Conservation (phyloP, 2,797 vertebrate genomes). For the Sebastes reedi region DNA sequence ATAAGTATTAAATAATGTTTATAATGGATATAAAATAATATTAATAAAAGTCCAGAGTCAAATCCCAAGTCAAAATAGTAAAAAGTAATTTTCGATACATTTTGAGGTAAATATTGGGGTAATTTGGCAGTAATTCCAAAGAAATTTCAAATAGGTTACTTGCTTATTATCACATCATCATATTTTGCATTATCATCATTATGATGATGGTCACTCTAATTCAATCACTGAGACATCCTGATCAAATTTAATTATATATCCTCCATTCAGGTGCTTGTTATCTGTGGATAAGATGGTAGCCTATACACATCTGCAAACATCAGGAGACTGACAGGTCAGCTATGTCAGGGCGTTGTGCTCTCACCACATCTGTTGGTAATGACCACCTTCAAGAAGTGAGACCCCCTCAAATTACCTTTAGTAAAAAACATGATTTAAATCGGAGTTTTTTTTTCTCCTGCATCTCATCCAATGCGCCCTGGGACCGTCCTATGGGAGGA, state of each 20-base stretch:
- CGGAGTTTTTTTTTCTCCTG: background rate
- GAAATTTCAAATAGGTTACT: no score
- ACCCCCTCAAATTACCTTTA: conserved; percentile 47
- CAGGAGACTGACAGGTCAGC: conserved; percentile 4
- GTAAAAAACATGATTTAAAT: conserved; percentile 66
- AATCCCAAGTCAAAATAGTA: no score
- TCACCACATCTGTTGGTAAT: conserved; percentile 24
- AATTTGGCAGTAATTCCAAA: no score
- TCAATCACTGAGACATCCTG: background rate
- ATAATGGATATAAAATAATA: no score
- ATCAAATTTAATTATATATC: background rate
- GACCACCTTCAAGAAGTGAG: conserved; percentile 25
- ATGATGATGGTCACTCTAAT: background rate
- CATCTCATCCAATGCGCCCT: conserved; percentile 42
- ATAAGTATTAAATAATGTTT: no score
- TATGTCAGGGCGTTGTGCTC: background rate
- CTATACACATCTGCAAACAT: background rate
- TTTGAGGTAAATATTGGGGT: no score
- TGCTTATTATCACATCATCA: no score
- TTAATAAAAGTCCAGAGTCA: no score
- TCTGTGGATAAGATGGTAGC: background rate
- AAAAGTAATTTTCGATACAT: no score
- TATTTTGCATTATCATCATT: background rate
- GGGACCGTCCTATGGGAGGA: conserved; percentile 67
- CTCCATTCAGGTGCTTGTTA: background rate